A percentile compares a stretch with the other conserved stretches of the same genome.
phyloP scores from a whole-genome alignment of 1,140 invertebrate genomes.

The Colletes gigas region DNA sequence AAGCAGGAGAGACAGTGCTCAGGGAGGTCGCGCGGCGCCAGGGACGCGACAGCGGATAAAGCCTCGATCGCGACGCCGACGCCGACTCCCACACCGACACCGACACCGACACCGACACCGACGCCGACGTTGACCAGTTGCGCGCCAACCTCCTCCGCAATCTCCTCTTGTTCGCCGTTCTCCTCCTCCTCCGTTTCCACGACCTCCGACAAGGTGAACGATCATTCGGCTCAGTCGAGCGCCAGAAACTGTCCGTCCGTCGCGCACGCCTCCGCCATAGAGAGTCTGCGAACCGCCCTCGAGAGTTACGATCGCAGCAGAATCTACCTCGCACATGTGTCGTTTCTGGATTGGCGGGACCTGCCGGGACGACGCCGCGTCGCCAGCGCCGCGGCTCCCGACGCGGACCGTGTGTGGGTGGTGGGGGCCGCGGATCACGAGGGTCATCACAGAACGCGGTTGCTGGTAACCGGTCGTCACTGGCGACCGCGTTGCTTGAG shows the following conservation, averaged over 20 bases:
- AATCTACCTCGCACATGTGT: slow-evolving; percentile 79
- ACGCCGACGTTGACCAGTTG: background rate
- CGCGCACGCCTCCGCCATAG: slow-evolving; percentile 42
- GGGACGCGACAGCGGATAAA: background rate
- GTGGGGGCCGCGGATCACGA: slow-evolving; percentile 80
- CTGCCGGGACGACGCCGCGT: slow-evolving; percentile 75
- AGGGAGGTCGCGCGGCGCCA: background rate
- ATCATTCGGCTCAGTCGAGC: slow-evolving; percentile 31
- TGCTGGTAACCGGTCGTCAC: slow-evolving; percentile 80
- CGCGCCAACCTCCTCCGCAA: slow-evolving; percentile 10
- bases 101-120: background rate
- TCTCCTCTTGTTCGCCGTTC: slow-evolving; percentile 51
- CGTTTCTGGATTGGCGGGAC: slow-evolving; percentile 80
- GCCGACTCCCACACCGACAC: slow-evolving; percentile 10
- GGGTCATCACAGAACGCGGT: slow-evolving; percentile 80
- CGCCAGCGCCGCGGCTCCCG: background rate
- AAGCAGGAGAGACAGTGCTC: slow-evolving; percentile 34
- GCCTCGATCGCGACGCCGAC: background rate
- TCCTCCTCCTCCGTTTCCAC: slow-evolving; percentile 48
- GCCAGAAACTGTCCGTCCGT: slow-evolving; percentile 9
- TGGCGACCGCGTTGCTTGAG: slow-evolving; percentile 80
- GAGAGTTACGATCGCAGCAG: slow-evolving; percentile 77
- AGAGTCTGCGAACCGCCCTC: slow-evolving; percentile 66
- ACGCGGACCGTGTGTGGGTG: slow-evolving; percentile 79
- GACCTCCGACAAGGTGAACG: slow-evolving; percentile 29